A percentile compares a stretch with the other conserved stretches of the same genome.
Evolutionary conservation across 2,113 vertebrate genomes (phyloP).

Genomic region (Triplophysa siluroides): DNA sequence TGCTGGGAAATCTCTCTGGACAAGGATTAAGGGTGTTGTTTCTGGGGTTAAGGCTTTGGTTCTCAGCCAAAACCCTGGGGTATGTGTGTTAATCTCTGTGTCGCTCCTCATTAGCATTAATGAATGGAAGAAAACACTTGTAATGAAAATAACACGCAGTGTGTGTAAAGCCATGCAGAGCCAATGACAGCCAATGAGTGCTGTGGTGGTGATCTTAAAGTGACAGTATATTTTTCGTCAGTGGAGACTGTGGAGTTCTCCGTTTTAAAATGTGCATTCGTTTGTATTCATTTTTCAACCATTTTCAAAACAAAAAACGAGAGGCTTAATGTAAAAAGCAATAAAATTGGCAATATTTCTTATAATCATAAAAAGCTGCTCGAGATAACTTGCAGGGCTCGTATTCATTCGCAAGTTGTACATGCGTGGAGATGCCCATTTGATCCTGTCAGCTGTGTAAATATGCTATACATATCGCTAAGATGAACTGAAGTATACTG

Average conservation of each 20-base stretch:
- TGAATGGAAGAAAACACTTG: constrained; percentile 46
- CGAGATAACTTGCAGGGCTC: neutral
- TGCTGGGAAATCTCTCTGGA: constrained; percentile 21
- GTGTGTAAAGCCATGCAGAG: constrained; percentile 8
- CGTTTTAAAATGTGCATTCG: no score
- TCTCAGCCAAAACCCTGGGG: constrained; percentile 38
- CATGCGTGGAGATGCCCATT: neutral
- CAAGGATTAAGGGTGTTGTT: constrained; percentile 43
- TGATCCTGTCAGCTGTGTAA: constrained; percentile 9
- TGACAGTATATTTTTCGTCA: neutral
- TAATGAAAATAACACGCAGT: constrained; percentile 28
- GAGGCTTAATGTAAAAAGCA: neutral
- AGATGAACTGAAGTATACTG: neutral
- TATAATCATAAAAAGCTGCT: neutral
- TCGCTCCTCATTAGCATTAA: constrained; percentile 46
- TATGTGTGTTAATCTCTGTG: constrained; percentile 42
- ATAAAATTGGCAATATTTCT: neutral
- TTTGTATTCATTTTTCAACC: neutral
- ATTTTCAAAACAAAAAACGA: neutral
- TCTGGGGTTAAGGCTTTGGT: constrained; percentile 37
- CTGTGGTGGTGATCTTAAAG: neutral
- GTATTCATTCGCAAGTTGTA: neutral
- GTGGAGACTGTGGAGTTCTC: neutral
- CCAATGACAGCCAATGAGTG: constrained; percentile 20
- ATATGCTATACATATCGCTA: constrained; percentile 10